Conservation (phyloP, 2,888 invertebrate species). For the Limenitis camilla region DNA sequence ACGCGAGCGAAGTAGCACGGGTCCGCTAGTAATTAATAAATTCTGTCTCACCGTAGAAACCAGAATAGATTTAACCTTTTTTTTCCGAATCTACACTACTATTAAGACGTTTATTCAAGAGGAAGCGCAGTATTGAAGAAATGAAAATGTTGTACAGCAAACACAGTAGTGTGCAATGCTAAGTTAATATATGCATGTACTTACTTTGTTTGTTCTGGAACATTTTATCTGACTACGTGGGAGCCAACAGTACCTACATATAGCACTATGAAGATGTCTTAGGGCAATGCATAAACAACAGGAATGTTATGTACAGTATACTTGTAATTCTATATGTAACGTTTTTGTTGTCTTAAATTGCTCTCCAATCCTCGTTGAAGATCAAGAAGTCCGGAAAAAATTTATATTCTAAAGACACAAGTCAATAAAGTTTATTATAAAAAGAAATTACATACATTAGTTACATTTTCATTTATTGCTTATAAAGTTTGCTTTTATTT, state of each 20-base stretch:
- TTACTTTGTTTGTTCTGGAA: conserved; percentile 74
- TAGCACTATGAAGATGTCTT: conserved; percentile 33
- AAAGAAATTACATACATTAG: too few relatives aligned
- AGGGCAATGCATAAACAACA: conserved; percentile 74
- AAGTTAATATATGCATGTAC: conserved; percentile 68
- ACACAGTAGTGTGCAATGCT: conserved; percentile 75
- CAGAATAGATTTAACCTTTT: too few relatives aligned
- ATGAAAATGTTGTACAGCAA: conserved; percentile 65
- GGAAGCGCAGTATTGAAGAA: not conserved
- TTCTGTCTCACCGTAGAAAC: too few relatives aligned
- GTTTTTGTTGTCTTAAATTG: conserved; percentile 75
- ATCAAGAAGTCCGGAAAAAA: not conserved
- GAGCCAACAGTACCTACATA: not conserved
- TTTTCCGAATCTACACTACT: too few relatives aligned
- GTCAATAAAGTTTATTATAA: too few relatives aligned
- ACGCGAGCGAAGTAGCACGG: too few relatives aligned
- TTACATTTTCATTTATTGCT: too few relatives aligned
- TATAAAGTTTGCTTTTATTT: too few relatives aligned
- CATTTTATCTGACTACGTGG: conserved; percentile 41
- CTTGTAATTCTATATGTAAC: conserved; percentile 73
- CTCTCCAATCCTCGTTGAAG: conserved; percentile 49
- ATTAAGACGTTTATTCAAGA: too few relatives aligned
- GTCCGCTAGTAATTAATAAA: too few relatives aligned
- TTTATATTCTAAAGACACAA: too few relatives aligned
- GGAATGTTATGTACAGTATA: conserved; percentile 75